These are phyloP conservation scores for Amazona vittata DNA, from an alignment of 2,113 vertebrate species.

Conservation along the genomic window DNA sequence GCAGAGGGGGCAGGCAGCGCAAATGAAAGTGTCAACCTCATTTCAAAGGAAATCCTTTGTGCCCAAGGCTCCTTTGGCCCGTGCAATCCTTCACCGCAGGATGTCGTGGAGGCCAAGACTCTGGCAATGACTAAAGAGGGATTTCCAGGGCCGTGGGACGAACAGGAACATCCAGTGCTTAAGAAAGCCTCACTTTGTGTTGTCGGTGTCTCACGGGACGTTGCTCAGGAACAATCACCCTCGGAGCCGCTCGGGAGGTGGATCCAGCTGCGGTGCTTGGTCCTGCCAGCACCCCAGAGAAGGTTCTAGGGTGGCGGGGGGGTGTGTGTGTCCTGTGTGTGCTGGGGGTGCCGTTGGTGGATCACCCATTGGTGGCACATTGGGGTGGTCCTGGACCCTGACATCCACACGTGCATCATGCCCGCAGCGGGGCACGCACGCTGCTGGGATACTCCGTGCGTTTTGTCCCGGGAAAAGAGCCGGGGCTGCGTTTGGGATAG, in stretches of 20 bases:
- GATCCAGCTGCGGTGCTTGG: neutral
- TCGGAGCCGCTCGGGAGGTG: accelerated
- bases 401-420: accelerated
- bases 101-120: neutral
- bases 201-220: neutral
- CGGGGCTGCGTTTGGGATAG: accelerated
- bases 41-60: neutral
- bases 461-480: neutral
- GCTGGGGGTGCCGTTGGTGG: accelerated
- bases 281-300: accelerated
- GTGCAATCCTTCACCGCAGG: accelerated
- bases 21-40: neutral
- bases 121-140: slow-evolving; percentile 32
- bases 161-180: slow-evolving; percentile 19
- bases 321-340: neutral
- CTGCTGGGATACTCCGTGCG: neutral
- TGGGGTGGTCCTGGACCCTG: neutral
- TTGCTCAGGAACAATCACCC: neutral
- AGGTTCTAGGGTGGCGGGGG: neutral
- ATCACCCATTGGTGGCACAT: neutral
- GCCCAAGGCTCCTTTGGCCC: neutral
- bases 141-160: neutral
- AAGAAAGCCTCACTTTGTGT: slow-evolving; percentile 13
- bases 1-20: neutral
- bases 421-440: accelerated